Evolutionary conservation across 23 tunicate genomes (phyloP), one percentile per base, ranked within the genome.

Genomic region (Halocynthia roretzi): DNA sequence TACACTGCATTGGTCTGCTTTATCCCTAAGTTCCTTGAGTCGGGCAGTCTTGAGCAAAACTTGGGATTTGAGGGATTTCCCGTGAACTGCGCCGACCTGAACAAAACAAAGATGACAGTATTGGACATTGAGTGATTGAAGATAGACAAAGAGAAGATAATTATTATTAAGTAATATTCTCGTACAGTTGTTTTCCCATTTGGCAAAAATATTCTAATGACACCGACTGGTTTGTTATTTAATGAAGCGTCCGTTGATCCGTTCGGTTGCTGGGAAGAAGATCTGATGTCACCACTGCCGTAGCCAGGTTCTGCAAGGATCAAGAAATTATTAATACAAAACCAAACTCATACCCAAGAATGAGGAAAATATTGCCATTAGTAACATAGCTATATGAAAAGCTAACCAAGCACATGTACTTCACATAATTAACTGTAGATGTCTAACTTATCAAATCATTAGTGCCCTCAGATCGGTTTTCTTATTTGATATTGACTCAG

Each of bases 181-280:
- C 83, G 80, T 76, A 89, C 96, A 10, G 88, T 84, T 11, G 96
- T 89, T 70, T 89, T 89, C 61, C 96, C 96, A 62, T 89, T 89
- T 17, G 96, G 96, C 52, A 89, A 31, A 75, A 58, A 89, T 10
- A 89, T 89, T 18, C 82, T 77, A 51, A 89, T 89, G 10, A 70
- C 52, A 22, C 95, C 87, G 56, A 82, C 72, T 53, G 87, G 70
- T 62, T 83, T 89, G 11, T 54, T 58, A 58, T 58, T 11, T 48
- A 40, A 65, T 65, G 48, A 20, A 48, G 31, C 19, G 70, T 65
- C 22, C 44, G 44, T 31, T 31, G 44, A 31, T 31, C 44, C 44
- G 44, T 31, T 31, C 44, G 44, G 44, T 31, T 31, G 44, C 44
- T 31, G 44, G 44, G 44, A 31, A 31, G 44, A 31, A 31, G 44